Base-by-base conservation (phyloP, 53 echinoderm and acorn worm genomes). In the Crossaster papposus region DNA sequence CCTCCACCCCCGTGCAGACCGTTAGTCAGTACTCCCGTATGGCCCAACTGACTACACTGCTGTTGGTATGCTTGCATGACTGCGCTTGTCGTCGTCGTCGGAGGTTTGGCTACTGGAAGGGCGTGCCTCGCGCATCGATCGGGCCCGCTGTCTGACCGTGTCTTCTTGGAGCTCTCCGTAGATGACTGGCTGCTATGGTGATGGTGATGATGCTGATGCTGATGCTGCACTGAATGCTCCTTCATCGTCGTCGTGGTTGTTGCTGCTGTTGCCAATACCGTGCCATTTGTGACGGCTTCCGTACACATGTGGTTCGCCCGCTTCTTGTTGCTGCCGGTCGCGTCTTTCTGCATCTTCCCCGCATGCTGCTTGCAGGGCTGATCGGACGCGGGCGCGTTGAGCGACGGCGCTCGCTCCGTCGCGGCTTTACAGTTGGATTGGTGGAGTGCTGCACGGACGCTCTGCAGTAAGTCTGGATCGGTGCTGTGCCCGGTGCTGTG, bases 391-490 rank as follows among this genome's bases (percentile, higher is more conserved):
- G 75, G 83, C 24, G 81, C 70, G 72, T 81, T 83, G 3, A 85
- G 90, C 34, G 82, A 74, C 1, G 72, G 91, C 72, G 68, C 78
- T 77, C 85, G 89, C 81, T 62, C 91, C 52, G 81, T 78, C 20
- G 83, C 93, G 15, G 79, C 51, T 51, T 93, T 94, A 86, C 93
- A 94, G 92, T 96, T 96, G 89, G 96, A 94, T 90, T 91, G 85
- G 15, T 96, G 94, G 20, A 95, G 89, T 0, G 95, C 95, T 15
- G 95, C 97, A 54, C 92, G 89, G 37, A 94, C 97, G 65, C 97
- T 97, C 94, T 95, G 95, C 51, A 97, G 88, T 34, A 97, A 90
- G 89, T 99, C 99, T 13, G 96, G 94, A 23, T 94, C 95, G 51
- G 88, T 91, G 83, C 93, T 96, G 77, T 96, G 92, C 68, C 95